A percentile compares a stretch with the other conserved stretches of the same genome.
Conservation (phyloP, 2,888 invertebrate species). For the Harpalus rufipes region DNA sequence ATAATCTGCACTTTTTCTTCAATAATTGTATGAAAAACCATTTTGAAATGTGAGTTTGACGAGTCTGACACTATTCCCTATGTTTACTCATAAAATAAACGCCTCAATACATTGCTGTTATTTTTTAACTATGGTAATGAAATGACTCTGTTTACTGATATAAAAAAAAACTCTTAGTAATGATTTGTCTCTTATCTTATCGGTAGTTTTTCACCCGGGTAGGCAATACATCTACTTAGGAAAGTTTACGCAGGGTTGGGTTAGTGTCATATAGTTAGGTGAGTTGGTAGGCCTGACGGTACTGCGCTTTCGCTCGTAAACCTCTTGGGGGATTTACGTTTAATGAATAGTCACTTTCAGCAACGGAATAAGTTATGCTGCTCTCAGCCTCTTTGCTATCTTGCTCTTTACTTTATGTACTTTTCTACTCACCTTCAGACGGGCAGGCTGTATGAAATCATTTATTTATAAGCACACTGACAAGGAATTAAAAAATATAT, state of each 20-base stretch:
- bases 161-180: no score
- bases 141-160: no score
- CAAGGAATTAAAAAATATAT: no score
- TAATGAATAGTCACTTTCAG: conserved; percentile 67
- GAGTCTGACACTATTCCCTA: no score
- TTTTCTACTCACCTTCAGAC: not conserved
- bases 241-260: conserved; percentile 51
- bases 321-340: conserved; percentile 62
- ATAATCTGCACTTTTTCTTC: no score
- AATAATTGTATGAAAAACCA: no score
- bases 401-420: conserved; percentile 30
- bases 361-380: conserved; percentile 63
- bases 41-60: no score
- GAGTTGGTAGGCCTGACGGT: conserved; percentile 51
- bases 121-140: no score
- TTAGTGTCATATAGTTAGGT: conserved; percentile 57
- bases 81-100: no score
- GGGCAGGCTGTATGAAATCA: conserved; percentile 12
- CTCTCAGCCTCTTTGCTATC: conserved; percentile 43
- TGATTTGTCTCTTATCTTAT: not conserved
- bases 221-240: conserved; percentile 45
- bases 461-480: conserved; percentile 31
- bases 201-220: conserved; percentile 54
- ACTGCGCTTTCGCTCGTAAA: conserved; percentile 57
- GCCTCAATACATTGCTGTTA: no score